Evolutionary conservation across 2,797 vertebrate genomes (phyloP), one percentile per base, ranked within the genome.

Genomic region (Artibeus jamaicensis): DNA sequence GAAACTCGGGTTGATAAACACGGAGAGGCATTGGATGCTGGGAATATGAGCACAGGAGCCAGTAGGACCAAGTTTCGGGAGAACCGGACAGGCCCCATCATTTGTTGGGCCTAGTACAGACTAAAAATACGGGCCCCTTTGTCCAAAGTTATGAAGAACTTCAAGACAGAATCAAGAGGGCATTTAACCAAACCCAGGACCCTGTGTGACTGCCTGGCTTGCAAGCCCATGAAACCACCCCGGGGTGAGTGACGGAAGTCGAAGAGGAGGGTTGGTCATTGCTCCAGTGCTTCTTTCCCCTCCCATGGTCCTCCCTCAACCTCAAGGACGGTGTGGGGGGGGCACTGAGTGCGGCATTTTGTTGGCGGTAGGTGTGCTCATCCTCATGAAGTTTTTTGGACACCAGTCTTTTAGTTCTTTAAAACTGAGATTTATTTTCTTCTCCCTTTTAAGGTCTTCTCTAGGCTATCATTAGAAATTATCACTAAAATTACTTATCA

Each of bases 401-500:
- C 67, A 95, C 98, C 98, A 98, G 1, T 98, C 98, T 95, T 97
- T 97, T 79, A 97, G 92, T 94, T 98, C 98, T 97, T 98, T 98
- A 97, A 98, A 97, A 96, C 90, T 97, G 90, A 98, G 89, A 92
- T 97, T 98, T 85, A 98, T 98, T 92, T 98, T 96, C 37, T 98
- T 98, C 97, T 98, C 97, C 92, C 96, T 97, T 91, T 96, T 86
- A 90, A 50, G 53, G 89, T 90, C 87, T 74, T 96, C 98, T 93
- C 71, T 96, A 89, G 89, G 83, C 98, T 99, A 95, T 78, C 97
- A 97, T 95, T 37, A 97, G 78, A 96, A 71, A 95, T 68, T 68
- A 74, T 1, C 18, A 88, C 90, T 93, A 83, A 0, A 7, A 73
- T 96, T 6, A 96, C 68, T 92, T 96, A 91, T 91, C 93, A 48